These are phyloP conservation scores for Cololabis saira DNA, from an alignment of 2,113 vertebrate genomes.

Conservation along the genomic window DNA sequence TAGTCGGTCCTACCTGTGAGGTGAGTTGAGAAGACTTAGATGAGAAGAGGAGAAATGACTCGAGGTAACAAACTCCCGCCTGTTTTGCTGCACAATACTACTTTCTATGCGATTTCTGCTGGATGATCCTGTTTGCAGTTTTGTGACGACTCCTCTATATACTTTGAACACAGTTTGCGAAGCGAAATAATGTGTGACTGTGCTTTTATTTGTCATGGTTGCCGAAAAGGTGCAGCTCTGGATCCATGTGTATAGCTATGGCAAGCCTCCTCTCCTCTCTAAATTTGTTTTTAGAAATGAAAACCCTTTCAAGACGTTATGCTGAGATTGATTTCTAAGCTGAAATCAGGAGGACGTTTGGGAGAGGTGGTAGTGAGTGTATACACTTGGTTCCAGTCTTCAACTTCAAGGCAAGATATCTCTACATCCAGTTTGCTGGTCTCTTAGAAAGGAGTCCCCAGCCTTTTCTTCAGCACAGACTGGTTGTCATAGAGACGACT, in stretches of 20 bases:
- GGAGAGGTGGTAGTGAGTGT: not conserved
- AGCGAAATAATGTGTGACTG: not conserved
- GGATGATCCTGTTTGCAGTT: not conserved
- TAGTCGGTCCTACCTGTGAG: not conserved
- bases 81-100: not conserved
- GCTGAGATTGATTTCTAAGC: not conserved
- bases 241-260: not conserved
- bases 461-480: too few relatives aligned
- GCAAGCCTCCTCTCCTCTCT: not conserved
- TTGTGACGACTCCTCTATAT: not conserved
- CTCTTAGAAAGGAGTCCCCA: too few relatives aligned
- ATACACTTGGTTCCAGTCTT: not conserved
- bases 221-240: not conserved
- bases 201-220: not conserved
- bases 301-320: not conserved
- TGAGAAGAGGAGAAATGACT: not conserved
- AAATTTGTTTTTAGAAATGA: not conserved
- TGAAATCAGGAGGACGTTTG: not conserved
- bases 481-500: too few relatives aligned
- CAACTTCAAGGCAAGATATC: not conserved
- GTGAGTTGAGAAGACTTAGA: not conserved
- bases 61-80: not conserved
- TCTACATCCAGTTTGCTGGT: too few relatives aligned
- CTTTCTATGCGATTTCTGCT: not conserved
- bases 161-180: not conserved